Base-by-base conservation (phyloP, 2,888 invertebrate species). In the Brachylomia viminalis region DNA sequence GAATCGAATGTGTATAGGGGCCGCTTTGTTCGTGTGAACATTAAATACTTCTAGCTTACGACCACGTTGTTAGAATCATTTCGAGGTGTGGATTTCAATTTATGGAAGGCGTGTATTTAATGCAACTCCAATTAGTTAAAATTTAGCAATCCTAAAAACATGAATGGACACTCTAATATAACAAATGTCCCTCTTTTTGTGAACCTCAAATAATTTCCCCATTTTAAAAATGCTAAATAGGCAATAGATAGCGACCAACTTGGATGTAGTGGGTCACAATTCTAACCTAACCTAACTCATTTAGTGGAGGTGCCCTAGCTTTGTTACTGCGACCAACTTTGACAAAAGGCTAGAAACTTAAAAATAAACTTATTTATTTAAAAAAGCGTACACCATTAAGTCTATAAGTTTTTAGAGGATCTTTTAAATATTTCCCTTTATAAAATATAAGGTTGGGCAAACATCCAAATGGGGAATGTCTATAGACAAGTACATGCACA, bases 1-100 rank as follows among this genome's bases (percentile, higher is more conserved):
- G 64, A 69, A 77, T 74, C 17, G 33, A 72, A 75, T 71, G 52
- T 72, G 58, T 65, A 73, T 79, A 76, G 68, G 84, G 82, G 79
- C 38, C 65, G 62, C 70, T 82, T 84, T 77, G 76, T 88, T 66
- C 71, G 58, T 20, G 23, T 38, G 27, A 23, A 62, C 27, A 72
- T 72, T 67, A 67, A 73, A 73, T 84, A 84, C 73, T 66, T 47
- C 33, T 62, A 65, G 23, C 62, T 49, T 42, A 49, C 45, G 58
- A 58, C 33, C n/a, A 10, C 7, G 38, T 38, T 17, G 6, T 8
- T 38, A 42, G 17, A 30, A 38, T 15, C 20, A 58, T 42, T 64
- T 58, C 3, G 20, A 23, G 23, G 38, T 23, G 13, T 56, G 20
- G 8, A 67, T 66, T 42, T 52, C 27, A 27, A 59, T 77, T 23